A percentile compares a stretch with the other conserved stretches of the same genome.
These are phyloP conservation scores for Netelia virgata DNA, from an alignment of 2,888 invertebrate species.

Conservation along the genomic window DNA sequence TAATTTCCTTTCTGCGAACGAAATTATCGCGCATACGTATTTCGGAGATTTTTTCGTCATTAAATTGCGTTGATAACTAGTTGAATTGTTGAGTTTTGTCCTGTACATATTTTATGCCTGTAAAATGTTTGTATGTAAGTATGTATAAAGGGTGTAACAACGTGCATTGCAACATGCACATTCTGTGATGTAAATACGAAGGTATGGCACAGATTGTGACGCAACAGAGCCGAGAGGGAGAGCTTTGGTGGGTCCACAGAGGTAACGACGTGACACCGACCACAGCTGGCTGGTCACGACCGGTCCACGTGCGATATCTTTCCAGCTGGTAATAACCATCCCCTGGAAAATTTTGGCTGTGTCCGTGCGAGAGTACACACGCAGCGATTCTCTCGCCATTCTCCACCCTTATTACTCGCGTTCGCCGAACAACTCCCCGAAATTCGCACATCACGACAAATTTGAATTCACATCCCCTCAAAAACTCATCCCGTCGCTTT, in stretches of 20 bases:
- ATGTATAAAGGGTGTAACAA: neutral
- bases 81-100: too few species aligned
- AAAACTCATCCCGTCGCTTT: neutral
- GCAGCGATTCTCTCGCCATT: constrained; percentile 25
- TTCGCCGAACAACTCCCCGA: constrained; percentile 54
- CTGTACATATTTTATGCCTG: neutral
- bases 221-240: constrained; percentile 13
- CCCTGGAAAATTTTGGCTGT: constrained; percentile 65
- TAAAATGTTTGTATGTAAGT: neutral
- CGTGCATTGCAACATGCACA: neutral
- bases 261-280: constrained; percentile 44
- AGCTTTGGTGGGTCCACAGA: neutral
- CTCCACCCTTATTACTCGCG: constrained; percentile 32
- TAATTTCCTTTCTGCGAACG: neutral
- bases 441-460: constrained; percentile 61
- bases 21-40: neutral
- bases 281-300: constrained; percentile 38
- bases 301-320: constrained; percentile 14
- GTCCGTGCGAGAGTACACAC: constrained; percentile 9
- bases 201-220: constrained; percentile 36
- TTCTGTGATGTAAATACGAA: constrained; percentile 38
- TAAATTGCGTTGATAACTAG: too few species aligned
- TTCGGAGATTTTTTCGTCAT: too few species aligned
- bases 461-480: constrained; percentile 46
- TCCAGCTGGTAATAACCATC: constrained; percentile 59